These are phyloP conservation scores for Frankliniella intonsa DNA, from an alignment of 2,888 invertebrate genomes.

Conservation along the genomic window DNA sequence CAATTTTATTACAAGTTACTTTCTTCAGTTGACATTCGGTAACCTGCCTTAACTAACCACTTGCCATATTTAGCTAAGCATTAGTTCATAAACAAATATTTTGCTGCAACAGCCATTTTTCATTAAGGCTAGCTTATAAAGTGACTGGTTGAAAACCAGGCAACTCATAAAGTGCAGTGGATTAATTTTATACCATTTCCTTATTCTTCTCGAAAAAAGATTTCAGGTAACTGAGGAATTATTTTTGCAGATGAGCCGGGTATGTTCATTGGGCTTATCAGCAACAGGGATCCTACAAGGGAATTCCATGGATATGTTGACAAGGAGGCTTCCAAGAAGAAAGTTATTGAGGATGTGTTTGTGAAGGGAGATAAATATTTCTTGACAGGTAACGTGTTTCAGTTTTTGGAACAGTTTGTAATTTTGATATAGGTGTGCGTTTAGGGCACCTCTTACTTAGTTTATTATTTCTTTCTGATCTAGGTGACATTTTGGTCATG, in stretches of 20 bases:
- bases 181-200: too few species aligned
- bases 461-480: slow-evolving; percentile 22
- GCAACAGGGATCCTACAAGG: slow-evolving; percentile 58
- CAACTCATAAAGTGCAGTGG: neutral
- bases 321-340: slow-evolving; percentile 58
- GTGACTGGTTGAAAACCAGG: too few species aligned
- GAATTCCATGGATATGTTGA: slow-evolving; percentile 66
- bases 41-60: too few species aligned
- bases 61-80: too few species aligned
- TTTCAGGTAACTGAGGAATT: neutral
- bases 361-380: slow-evolving; percentile 62
- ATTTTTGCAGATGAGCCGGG: slow-evolving; percentile 67
- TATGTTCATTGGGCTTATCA: slow-evolving; percentile 73
- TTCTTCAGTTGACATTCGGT: too few species aligned
- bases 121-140: neutral
- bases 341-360: slow-evolving; percentile 60
- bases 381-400: slow-evolving; percentile 49
- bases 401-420: neutral
- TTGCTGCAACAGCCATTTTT: slow-evolving; percentile 11
- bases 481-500: slow-evolving; percentile 57
- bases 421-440: neutral
- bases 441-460: neutral
- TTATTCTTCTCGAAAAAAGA: neutral
- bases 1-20: too few species aligned
- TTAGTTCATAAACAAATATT: too few species aligned